Evolutionary conservation across 2,888 invertebrate species (phyloP), one percentile per base, ranked within the genome.

Genomic region (Pristionchus entomophagus): DNA sequence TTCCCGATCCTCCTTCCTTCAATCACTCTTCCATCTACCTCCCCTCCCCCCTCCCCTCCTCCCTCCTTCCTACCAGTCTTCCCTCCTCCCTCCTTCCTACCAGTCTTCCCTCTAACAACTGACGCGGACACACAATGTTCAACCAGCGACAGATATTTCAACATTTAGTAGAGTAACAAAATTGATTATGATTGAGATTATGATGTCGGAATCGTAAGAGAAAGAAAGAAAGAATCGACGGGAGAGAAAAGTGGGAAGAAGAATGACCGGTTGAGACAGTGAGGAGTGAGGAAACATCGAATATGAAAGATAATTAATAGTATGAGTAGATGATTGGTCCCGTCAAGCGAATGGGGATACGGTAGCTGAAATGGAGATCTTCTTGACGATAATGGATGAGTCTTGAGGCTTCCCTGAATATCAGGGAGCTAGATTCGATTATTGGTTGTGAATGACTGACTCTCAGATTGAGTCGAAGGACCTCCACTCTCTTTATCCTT

Each of bases 351-450:
- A 83, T 38, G 83, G 83, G 22, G 62, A 62, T 14, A 62, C 29
- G 3, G 83, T 62, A 5, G 83, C 83, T n/a, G 62, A 51, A 19
- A 83, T 83, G 17, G 83, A 83, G 59, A 83, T 62, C 62, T 83
- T 83, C 65, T 83, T 83, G 14, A 83, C 45, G 62, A 83, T 62
- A 12, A 32, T 19, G 10, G 12, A 29, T 14, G 65, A 65, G 19
- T 51, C 80, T 12, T 80, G 49, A 2, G 80, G 19, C 22, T 83
- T 83, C 29, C 62, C 62, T 59, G 59, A 29, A 83, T 41, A 5
- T 10, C 12, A 56, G 56, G 19, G 22, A 56, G 56, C 8, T 10
- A 56, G 56, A n/a, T 12, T n/a, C 8, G 38, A 38, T 69, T n/a
- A 22, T 19, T 32, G 32, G 32, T 32, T 19, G 2, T 38, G 8